Percentiles rank a stretch among this genome's conserved stretches.
These are phyloP conservation scores for Temnothorax rugatulus DNA, from an alignment of 2,888 invertebrate genomes.

Conservation along the genomic window DNA sequence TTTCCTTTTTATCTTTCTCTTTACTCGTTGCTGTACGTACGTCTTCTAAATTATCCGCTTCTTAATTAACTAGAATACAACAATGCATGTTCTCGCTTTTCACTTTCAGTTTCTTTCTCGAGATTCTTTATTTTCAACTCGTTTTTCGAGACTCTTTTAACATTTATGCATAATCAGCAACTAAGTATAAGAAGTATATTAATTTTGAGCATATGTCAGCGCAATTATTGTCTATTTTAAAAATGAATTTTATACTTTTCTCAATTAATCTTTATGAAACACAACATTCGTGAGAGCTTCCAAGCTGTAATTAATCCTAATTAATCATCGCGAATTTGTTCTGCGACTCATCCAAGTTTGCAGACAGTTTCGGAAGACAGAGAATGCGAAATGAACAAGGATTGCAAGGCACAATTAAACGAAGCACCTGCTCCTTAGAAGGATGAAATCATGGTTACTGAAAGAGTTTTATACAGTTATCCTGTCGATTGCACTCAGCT, in stretches of 20 bases:
- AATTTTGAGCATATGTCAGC: not conserved
- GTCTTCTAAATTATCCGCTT: not conserved
- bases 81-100: not conserved
- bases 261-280: conserved; percentile 29
- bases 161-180: not conserved
- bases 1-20: not conserved
- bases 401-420: conserved; percentile 65
- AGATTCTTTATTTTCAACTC: not conserved
- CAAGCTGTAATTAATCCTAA: conserved; percentile 21
- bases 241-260: not conserved
- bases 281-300: not conserved
- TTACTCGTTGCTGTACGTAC: not conserved
- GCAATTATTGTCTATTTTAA: not conserved
- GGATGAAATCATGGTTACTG: conserved; percentile 41
- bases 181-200: not conserved
- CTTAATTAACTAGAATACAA: conserved; percentile 5
- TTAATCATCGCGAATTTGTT: conserved; percentile 44
- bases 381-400: conserved; percentile 44
- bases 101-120: not conserved
- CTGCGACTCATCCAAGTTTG: conserved; percentile 34
- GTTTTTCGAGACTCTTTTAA: not conserved
- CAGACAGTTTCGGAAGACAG: conserved; percentile 15
- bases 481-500: conserved; percentile 27
- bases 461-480: conserved; percentile 60
- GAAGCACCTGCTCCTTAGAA: conserved; percentile 64